These are phyloP conservation scores for Apodemia zela DNA, from an alignment of 2,888 invertebrate species.

Conservation along the genomic window DNA sequence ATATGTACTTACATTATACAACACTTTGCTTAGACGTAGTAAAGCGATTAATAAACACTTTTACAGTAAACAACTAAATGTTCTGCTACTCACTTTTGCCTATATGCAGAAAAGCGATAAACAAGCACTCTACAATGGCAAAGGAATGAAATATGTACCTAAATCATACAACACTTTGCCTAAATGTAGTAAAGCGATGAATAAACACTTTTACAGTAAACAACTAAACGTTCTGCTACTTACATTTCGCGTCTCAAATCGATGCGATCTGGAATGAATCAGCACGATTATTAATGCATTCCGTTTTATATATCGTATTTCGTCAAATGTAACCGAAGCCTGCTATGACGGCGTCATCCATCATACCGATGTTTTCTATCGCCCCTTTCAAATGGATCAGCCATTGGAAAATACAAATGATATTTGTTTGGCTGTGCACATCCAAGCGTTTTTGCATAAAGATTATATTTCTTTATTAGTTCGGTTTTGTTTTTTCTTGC, in stretches of 20 bases:
- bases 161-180: too few species aligned
- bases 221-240: background rate
- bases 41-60: background rate
- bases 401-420: conserved; percentile 35
- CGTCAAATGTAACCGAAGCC: conserved; percentile 63
- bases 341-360: conserved; percentile 55
- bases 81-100: conserved; percentile 32
- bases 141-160: too few species aligned
- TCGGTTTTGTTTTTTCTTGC: conserved; percentile 18
- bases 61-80: conserved; percentile 2
- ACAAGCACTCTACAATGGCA: too few species aligned
- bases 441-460: conserved; percentile 26
- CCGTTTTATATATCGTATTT: conserved; percentile 64
- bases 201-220: conserved; percentile 7
- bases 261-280: conserved; percentile 50
- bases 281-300: conserved; percentile 72
- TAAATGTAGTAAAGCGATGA: background rate
- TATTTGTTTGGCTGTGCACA: conserved; percentile 33
- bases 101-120: too few species aligned
- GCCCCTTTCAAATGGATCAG: conserved; percentile 39
- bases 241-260: conserved; percentile 41
- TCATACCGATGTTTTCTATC: conserved; percentile 56
- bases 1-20: too few species aligned
- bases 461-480: conserved; percentile 25
- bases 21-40: background rate